Base-by-base conservation (phyloP, 2,113 vertebrate species). In the Sturnus vulgaris region DNA sequence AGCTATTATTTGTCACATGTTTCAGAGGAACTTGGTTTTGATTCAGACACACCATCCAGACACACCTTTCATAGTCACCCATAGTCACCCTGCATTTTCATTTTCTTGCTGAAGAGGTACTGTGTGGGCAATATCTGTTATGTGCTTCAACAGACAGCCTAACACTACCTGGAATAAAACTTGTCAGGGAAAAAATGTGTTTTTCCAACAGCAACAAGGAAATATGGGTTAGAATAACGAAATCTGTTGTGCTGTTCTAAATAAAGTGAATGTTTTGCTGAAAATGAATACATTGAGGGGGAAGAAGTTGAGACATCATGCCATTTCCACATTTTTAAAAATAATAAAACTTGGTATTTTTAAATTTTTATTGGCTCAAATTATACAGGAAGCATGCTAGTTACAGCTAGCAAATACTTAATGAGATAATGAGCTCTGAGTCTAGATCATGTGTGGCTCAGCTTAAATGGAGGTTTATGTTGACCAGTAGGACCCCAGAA, bases 121-220 rank as follows among this genome's bases (percentile, higher is more conserved):
- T 82, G 39, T 68, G 71, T 95, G 33, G 76, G 83, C 59, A 72
- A 5, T 64, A 69, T 33, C 44, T 86, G 57, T 77, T 86, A 13
- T 76, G 30, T 60, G 44, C 31, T 80, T 88, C 75, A 92, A 55
- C 31, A 71, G 56, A 63, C 42, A 88, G 75, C 56, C 20, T 86
- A 89, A 83, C 49, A 49, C 56, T 65, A 50, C 60, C 76, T 86
- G 81, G 44, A 91, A 73, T 60, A 81, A 77, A 83, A 52, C 8
- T 57, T 80, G 72, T 39, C 19, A 80, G 30, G 12, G 56, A 47
- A 76, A 86, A 90, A 66, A 35, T 1, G 8, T 61, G 25, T 2
- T 81, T 82, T 87, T 79, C 59, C 68, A 82, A 49, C 30, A 65
- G 9, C 23, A 82, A 21, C 22, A 46, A 68, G 16, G 69, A 72